These are phyloP conservation scores for Cephalopholis sonnerati DNA, from an alignment of 2,113 vertebrate species.

Conservation along the genomic window DNA sequence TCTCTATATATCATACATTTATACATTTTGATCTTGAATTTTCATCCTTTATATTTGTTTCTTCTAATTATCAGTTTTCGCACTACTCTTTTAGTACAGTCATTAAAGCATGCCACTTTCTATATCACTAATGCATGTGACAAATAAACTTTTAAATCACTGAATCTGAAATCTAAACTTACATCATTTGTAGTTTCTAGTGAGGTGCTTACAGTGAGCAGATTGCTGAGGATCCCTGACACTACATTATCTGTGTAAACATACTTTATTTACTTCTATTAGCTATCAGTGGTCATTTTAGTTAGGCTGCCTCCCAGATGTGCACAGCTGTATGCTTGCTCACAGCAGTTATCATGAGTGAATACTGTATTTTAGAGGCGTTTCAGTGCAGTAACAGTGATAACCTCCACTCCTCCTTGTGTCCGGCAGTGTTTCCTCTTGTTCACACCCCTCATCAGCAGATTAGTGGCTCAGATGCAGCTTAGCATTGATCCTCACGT, in stretches of 20 bases:
- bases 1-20: no score
- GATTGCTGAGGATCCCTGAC: neutral
- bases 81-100: no score
- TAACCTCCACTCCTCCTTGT: neutral
- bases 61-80: neutral
- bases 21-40: neutral
- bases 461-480: conserved; percentile 53
- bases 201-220: neutral
- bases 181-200: neutral
- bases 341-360: no score
- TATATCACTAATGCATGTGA: neutral
- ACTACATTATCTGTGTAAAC: no score
- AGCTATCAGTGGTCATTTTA: neutral
- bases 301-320: neutral
- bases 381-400: neutral
- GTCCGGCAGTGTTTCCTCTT: neutral
- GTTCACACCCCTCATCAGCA: conserved; percentile 32
- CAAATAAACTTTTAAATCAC: neutral
- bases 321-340: conserved; percentile 5
- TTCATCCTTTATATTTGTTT: neutral
- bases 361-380: neutral
- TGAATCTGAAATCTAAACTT: neutral
- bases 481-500: conserved; percentile 40
- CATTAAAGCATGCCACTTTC: neutral
- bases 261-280: neutral